Percentiles rank a stretch among this genome's conserved stretches.
Evolutionary conservation across 2,113 vertebrate species (phyloP).

Genomic region (Lathamus discolor): DNA sequence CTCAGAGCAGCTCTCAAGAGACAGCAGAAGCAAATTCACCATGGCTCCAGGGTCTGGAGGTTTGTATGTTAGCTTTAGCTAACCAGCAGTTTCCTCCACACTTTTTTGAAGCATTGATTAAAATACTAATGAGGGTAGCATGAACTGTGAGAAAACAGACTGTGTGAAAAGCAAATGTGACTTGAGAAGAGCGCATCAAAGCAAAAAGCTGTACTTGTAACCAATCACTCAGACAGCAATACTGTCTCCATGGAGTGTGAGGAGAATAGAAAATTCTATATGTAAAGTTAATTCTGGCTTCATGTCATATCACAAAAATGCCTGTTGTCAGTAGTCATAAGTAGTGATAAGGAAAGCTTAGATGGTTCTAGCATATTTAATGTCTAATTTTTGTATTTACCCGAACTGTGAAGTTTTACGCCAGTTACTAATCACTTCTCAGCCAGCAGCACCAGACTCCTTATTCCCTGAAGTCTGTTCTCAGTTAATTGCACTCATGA

Average conservation of each 20-base stretch:
- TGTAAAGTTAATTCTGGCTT: conserved; percentile 34
- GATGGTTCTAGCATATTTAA: conserved; percentile 49
- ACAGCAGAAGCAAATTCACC: background rate
- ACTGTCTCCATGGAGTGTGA: background rate
- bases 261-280: conserved; percentile 32
- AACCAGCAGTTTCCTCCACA: background rate
- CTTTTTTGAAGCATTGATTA: conserved; percentile 16
- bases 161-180: conserved; percentile 36
- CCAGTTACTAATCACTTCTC: conserved; percentile 40
- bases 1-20: background rate
- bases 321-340: conserved; percentile 49
- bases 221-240: conserved; percentile 19
- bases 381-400: conserved; percentile 31
- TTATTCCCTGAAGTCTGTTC: conserved; percentile 46
- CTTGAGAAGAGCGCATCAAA: conserved; percentile 44
- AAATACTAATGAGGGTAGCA: conserved; percentile 33
- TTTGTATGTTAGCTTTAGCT: background rate
- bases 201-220: background rate
- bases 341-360: conserved; percentile 31
- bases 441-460: conserved; percentile 9
- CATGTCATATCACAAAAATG: conserved; percentile 10
- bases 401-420: conserved; percentile 4
- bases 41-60: background rate
- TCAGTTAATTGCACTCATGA: conserved; percentile 56
- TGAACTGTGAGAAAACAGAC: conserved; percentile 3